Evolutionary conservation across 2,113 vertebrate genomes (phyloP), one percentile per base, ranked within the genome.

Genomic region (Cyprinus carpio): DNA sequence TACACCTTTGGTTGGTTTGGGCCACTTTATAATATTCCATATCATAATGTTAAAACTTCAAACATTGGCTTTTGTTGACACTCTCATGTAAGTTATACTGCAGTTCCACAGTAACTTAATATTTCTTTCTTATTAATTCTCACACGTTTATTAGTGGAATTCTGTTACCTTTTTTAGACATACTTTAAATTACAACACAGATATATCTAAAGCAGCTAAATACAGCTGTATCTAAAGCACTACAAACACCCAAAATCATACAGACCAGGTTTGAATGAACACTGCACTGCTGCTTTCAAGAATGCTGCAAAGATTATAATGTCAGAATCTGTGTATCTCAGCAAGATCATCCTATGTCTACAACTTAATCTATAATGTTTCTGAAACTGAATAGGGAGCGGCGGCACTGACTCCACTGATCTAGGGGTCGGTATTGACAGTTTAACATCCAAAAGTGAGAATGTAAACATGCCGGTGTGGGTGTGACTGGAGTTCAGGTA

Each of bases 391-490:
- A 43, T 25, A 25, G 40, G 37, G 34, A 40, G 34, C 2, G 1
- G 2, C 5, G 6, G 23, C 6, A 25, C 23, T 74, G 37, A 74
- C 23, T 46, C 6, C 15, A n/a, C 1, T 72, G 37, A n/a, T 37
- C 69, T 43, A n/a, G 25, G 23, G 71, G 46, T 49, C 12, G 12
- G 40, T 49, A 49, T 29, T 65, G n/a, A 46, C 56, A 51, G 15
- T 79, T 27, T 46, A 56, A 37, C n/a, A 25, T 51, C 34, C 67
- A 31, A 60, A 71, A 18, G 82, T 78, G 75, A 29, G 25, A 85
- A 46, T 85, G 79, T 83, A 75, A 78, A 67, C 31, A 75, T 23
- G n/a, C 31, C 23, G 20, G 34, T 49, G 69, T 87, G 83, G 86
- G 83, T 34, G 84, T 85, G 86, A 29, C 71, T 81, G 37, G 62